phyloP scores from a whole-genome alignment of 2,888 invertebrate genomes.

The Ormyrus nitidulus region DNA sequence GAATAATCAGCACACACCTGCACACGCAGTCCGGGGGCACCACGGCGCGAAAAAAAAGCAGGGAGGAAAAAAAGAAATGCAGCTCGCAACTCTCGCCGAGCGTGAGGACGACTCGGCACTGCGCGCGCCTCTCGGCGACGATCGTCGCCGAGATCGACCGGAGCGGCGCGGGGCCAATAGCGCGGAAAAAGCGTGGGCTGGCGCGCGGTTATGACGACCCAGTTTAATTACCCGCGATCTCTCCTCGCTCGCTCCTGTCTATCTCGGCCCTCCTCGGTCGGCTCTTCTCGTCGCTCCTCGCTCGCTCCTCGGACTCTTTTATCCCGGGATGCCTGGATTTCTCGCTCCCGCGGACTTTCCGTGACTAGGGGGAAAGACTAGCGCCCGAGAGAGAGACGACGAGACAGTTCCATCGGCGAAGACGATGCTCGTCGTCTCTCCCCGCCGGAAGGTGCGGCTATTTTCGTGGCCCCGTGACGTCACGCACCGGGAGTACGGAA shows the following conservation, averaged over 20 bases:
- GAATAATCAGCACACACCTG: background rate
- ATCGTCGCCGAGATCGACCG: background rate
- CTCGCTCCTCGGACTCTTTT: no score
- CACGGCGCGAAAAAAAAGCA: background rate
- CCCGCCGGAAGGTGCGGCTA: conserved; percentile 63
- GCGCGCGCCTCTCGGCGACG: background rate
- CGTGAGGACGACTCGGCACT: conserved; percentile 1
- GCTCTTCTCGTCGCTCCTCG: no score
- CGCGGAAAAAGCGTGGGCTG: background rate
- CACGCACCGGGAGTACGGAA: conserved; percentile 69
- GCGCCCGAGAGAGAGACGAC: background rate
- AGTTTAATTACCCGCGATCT: background rate
- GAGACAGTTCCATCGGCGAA: conserved; percentile 50
- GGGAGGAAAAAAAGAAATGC: background rate
- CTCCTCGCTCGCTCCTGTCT: background rate
- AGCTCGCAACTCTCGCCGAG: background rate
- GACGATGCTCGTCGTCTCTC: conserved; percentile 16
- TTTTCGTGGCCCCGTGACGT: conserved; percentile 72
- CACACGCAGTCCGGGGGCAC: background rate
- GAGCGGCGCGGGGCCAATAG: background rate
- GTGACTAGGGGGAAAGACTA: conserved; percentile 8
- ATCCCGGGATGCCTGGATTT: no score
- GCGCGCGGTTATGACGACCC: background rate
- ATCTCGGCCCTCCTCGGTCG: no score
- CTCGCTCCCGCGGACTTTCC: conserved; percentile 3